These are phyloP conservation scores for Caranx melampygus DNA, from an alignment of 2,113 vertebrate species.

Conservation along the genomic window DNA sequence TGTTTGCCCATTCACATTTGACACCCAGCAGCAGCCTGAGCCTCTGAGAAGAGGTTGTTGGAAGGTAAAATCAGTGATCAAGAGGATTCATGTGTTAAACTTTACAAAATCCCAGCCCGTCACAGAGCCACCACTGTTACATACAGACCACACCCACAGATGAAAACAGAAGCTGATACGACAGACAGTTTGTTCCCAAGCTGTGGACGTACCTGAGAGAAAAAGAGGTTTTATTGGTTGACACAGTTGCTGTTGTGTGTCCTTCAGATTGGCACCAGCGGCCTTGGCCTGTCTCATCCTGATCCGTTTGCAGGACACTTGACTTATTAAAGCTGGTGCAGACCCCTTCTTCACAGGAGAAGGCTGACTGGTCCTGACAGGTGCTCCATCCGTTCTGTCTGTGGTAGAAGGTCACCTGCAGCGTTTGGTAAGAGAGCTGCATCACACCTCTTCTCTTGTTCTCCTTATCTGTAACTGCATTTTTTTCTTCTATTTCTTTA, in stretches of 20 bases:
- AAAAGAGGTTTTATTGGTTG: slow-evolving; percentile 10
- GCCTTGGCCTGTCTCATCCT: not conserved
- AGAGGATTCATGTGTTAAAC: not conserved
- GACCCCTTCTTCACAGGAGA: slow-evolving; percentile 20
- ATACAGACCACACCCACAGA: no score
- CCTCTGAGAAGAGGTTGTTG: slow-evolving; percentile 39
- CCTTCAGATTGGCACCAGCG: slow-evolving; percentile 77
- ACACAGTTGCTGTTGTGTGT: slow-evolving; percentile 13
- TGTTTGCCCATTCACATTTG: slow-evolving; percentile 33
- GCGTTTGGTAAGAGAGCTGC: not conserved
- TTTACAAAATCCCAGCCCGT: no score
- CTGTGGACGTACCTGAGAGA: slow-evolving; percentile 61
- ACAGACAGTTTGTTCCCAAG: no score
- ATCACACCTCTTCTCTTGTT: no score
- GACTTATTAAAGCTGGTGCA: slow-evolving; percentile 16
- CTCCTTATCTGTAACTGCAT: no score
- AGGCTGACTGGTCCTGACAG: slow-evolving; percentile 35
- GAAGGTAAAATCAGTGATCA: not conserved
- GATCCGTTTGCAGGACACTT: slow-evolving; percentile 27
- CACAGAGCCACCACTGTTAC: not conserved
- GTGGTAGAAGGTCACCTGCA: slow-evolving; percentile 69
- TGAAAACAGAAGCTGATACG: no score
- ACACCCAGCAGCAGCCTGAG: slow-evolving; percentile 79
- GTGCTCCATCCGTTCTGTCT: slow-evolving; percentile 58
- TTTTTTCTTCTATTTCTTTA: no score